Percentiles rank a stretch among this genome's conserved stretches.
Conservation (phyloP, 2,113 vertebrate species). For the Nematolebias whitei region DNA sequence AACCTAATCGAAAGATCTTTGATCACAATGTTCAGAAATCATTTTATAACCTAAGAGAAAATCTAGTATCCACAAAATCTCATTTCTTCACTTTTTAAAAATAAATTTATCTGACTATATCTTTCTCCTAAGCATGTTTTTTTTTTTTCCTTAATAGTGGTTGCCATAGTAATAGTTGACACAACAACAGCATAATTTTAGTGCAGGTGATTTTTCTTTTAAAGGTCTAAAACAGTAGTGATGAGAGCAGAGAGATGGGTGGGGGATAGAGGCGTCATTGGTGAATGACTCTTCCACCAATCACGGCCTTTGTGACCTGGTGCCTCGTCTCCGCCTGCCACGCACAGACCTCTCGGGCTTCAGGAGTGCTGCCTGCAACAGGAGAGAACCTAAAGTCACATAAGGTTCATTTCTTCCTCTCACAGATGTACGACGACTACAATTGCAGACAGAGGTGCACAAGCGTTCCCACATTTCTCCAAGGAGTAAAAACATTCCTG, state of each 20-base stretch:
- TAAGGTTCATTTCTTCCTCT: not conserved
- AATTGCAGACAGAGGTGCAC: not conserved
- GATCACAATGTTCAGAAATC: constrained; percentile 63
- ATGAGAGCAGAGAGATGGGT: constrained; percentile 48
- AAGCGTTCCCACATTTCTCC: constrained; percentile 8
- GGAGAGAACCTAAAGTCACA: constrained; percentile 12
- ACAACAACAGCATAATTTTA: constrained; percentile 70
- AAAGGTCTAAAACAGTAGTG: constrained; percentile 57
- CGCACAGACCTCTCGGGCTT: constrained; percentile 76
- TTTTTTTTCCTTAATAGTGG: constrained; percentile 51
- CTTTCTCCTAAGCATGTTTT: constrained; percentile 46
- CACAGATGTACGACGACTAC: not conserved
- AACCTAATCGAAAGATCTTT: constrained; percentile 61
- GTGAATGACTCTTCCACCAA: constrained; percentile 47
- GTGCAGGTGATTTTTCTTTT: constrained; percentile 65
- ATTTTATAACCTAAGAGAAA: constrained; percentile 62
- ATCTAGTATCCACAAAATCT: constrained; percentile 48
- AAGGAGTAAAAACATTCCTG: not conserved
- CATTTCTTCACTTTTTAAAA: constrained; percentile 39
- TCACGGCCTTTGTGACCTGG: constrained; percentile 79
- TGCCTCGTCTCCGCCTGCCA: constrained; percentile 78
- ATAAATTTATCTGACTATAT: constrained; percentile 59
- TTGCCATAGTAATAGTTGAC: constrained; percentile 64
- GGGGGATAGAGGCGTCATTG: constrained; percentile 38
- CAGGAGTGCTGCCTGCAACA: constrained; percentile 70